These are phyloP conservation scores for Schizotus pectinicornis DNA, from an alignment of 2,888 invertebrate genomes.

Conservation along the genomic window DNA sequence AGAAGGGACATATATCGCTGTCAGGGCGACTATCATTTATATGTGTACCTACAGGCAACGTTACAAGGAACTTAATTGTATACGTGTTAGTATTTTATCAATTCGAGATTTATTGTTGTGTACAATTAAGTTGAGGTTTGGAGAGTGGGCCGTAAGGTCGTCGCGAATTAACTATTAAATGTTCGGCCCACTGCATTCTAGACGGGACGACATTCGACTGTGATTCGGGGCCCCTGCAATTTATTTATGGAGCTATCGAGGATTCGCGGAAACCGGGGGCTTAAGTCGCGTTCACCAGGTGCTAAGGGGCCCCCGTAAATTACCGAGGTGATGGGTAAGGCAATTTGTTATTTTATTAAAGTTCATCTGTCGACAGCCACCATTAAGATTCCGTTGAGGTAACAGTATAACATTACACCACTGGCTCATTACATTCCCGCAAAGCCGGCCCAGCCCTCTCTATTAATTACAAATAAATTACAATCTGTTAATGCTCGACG, in stretches of 20 bases:
- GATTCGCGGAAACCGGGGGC: background rate
- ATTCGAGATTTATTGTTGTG: constrained; percentile 47
- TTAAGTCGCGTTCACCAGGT: background rate
- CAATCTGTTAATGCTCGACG: constrained; percentile 28
- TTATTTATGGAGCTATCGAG: background rate
- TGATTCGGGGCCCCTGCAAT: background rate
- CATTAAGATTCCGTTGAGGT: constrained; percentile 27
- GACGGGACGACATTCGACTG: constrained; percentile 8
- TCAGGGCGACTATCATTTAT: constrained; percentile 45
- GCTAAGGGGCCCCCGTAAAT: background rate
- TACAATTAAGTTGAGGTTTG: constrained; percentile 43
- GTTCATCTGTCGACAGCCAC: constrained; percentile 19
- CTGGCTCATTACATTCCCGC: constrained; percentile 23
- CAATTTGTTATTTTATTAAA: constrained; percentile 22
- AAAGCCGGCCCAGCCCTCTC: constrained; percentile 24
- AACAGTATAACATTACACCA: constrained; percentile 24
- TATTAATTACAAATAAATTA: constrained; percentile 32
- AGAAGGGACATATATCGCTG: constrained; percentile 44
- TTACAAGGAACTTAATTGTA: constrained; percentile 49
- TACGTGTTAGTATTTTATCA: constrained; percentile 49
- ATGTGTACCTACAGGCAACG: constrained; percentile 43
- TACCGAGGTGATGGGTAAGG: constrained; percentile 2
- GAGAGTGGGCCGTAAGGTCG: constrained; percentile 46
- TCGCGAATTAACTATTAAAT: constrained; percentile 40
- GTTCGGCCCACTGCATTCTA: constrained; percentile 18